A percentile compares a stretch with the other conserved stretches of the same genome.
Evolutionary conservation across 2,888 invertebrate genomes (phyloP).

Genomic region (Sinodicranocentrus sp.): DNA sequence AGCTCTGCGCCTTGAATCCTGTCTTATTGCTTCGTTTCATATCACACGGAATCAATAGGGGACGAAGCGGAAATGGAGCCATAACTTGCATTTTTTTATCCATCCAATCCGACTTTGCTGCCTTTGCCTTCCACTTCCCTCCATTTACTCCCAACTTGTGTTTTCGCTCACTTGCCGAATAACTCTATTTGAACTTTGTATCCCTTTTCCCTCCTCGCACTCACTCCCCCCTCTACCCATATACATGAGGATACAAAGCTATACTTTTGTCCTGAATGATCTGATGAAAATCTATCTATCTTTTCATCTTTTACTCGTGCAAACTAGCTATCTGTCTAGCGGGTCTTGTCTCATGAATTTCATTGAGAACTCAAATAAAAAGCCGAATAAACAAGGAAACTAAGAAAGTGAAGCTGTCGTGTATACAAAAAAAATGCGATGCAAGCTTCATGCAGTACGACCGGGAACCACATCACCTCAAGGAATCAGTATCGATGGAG

Average conservation of each 20-base stretch:
- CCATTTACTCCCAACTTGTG: slow-evolving; percentile 6
- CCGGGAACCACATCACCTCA: not conserved
- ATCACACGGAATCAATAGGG: slow-evolving; percentile 69
- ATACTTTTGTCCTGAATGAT: slow-evolving; percentile 45
- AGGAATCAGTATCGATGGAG: slow-evolving; percentile 1
- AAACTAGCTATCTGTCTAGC: slow-evolving; percentile 17
- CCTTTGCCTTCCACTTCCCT: slow-evolving; percentile 4
- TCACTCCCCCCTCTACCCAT: too few relatives aligned
- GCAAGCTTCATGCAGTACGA: not conserved
- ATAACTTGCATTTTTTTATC: slow-evolving; percentile 68
- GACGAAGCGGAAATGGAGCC: slow-evolving; percentile 68
- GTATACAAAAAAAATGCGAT: not conserved
- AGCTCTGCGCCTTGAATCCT: slow-evolving; percentile 29
- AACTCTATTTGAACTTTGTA: slow-evolving; percentile 16
- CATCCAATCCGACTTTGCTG: slow-evolving; percentile 32
- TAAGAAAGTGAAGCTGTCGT: not conserved
- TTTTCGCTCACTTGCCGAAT: not conserved
- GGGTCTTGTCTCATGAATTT: slow-evolving; percentile 38
- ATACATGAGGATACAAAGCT: too few relatives aligned
- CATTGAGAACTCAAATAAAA: slow-evolving; percentile 22
- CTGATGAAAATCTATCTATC: slow-evolving; percentile 54
- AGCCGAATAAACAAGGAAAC: not conserved
- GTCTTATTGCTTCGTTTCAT: slow-evolving; percentile 50
- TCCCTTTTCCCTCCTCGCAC: slow-evolving; percentile 64
- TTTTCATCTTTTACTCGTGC: slow-evolving; percentile 37